Percentiles rank a stretch among this genome's conserved stretches.
phyloP scores from a whole-genome alignment of 2,888 invertebrate species.

The Patella ulyssiponensis region DNA sequence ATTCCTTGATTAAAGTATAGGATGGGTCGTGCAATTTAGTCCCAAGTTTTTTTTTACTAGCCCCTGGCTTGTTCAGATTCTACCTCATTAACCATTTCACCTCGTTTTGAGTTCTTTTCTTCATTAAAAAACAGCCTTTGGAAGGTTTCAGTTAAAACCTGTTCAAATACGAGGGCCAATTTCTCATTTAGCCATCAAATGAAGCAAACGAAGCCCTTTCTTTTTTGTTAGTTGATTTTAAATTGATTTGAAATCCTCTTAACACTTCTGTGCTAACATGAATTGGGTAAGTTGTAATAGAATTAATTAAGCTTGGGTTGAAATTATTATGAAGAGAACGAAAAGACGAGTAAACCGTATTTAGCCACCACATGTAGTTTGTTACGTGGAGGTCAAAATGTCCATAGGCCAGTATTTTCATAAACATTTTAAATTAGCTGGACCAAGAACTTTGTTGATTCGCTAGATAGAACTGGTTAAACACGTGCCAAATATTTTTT shows the following conservation, averaged over 20 bases:
- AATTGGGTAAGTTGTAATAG: no score
- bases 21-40: conserved; percentile 5
- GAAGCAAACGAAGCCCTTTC: conserved; percentile 7
- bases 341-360: no score
- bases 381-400: no score
- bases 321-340: no score
- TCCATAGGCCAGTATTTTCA: no score
- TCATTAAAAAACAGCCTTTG: conserved; percentile 6
- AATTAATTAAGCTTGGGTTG: no score
- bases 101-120: conserved; percentile 5
- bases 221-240: not conserved
- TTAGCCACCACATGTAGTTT: no score
- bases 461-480: no score
- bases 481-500: no score
- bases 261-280: not conserved
- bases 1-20: conserved; percentile 9
- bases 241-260: conserved; percentile 8
- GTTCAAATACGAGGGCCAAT: conserved; percentile 5
- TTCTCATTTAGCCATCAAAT: conserved; percentile 5
- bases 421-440: no score
- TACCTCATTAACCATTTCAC: conserved; percentile 5
- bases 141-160: conserved; percentile 5
- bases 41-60: not conserved
- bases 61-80: conserved; percentile 7
- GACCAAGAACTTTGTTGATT: no score